Percentiles rank a stretch among this genome's conserved stretches.
These are phyloP conservation scores for Micromesistius poutassou DNA, from an alignment of 2,797 vertebrate genomes.

Conservation along the genomic window DNA sequence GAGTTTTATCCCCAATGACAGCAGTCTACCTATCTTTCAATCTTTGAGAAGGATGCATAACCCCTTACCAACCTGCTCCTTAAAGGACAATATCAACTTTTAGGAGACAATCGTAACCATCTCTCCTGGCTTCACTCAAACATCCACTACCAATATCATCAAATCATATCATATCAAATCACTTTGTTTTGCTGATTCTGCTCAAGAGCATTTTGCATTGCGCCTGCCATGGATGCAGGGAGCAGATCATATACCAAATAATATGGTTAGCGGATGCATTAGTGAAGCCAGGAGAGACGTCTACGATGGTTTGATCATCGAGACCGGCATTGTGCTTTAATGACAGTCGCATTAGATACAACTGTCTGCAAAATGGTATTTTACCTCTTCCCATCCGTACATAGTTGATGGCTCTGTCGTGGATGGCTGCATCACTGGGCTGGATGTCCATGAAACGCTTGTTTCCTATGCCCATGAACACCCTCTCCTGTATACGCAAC, in stretches of 20 bases:
- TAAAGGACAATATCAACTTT: neutral
- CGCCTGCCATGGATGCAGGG: neutral
- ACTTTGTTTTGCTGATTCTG: neutral
- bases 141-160: neutral
- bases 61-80: no score
- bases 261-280: no score
- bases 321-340: neutral
- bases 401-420: slow-evolving; percentile 75
- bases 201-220: neutral
- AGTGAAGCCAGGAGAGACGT: neutral
- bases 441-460: slow-evolving; percentile 83
- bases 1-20: no score
- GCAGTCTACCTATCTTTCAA: no score
- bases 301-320: neutral
- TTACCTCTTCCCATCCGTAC: slow-evolving; percentile 70
- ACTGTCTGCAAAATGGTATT: neutral
- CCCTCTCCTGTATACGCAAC: slow-evolving; percentile 80
- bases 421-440: slow-evolving; percentile 81
- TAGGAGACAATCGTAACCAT: neutral
- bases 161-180: no score
- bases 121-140: neutral
- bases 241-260: neutral
- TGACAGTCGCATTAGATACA: neutral
- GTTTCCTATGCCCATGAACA: slow-evolving; percentile 81
- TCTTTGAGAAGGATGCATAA: no score